Percentiles rank a stretch among this genome's conserved stretches.
phyloP scores from a whole-genome alignment of 2,888 invertebrate genomes.

The Hylaea fasciaria region DNA sequence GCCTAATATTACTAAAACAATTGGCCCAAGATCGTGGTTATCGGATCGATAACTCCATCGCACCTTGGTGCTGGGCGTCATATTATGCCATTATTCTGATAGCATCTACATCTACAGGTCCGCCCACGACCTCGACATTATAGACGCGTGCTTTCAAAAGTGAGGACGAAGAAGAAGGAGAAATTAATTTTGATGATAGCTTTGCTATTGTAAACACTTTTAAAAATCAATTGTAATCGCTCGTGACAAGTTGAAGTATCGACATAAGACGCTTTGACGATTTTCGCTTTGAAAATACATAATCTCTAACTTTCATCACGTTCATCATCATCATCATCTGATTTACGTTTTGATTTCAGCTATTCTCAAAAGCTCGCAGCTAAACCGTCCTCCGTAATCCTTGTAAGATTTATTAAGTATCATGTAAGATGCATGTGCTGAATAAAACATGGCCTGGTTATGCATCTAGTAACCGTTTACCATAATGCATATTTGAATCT shows the following conservation, averaged over 20 bases:
- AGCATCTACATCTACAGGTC: constrained; percentile 61
- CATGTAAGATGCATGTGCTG: constrained; percentile 37
- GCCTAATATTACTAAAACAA: constrained; percentile 3
- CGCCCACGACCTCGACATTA: constrained; percentile 54
- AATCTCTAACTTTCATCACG: no score
- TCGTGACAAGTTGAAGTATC: no score
- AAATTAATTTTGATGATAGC: constrained; percentile 16
- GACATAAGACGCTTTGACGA: no score
- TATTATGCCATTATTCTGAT: constrained; percentile 65
- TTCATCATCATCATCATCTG: no score
- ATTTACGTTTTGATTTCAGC: background rate
- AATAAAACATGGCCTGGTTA: constrained; percentile 46
- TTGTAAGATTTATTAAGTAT: constrained; percentile 39
- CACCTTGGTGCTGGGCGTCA: constrained; percentile 57
- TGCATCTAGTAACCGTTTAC: constrained; percentile 49
- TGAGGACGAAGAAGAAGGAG: constrained; percentile 25
- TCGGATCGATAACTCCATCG: constrained; percentile 55
- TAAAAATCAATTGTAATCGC: no score
- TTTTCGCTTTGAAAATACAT: no score
- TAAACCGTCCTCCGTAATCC: constrained; percentile 33
- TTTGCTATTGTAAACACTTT: constrained; percentile 1
- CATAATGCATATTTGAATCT: constrained; percentile 56
- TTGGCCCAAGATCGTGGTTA: constrained; percentile 37
- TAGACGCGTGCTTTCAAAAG: constrained; percentile 45
- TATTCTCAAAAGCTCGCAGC: constrained; percentile 11